Evolutionary conservation across 2,113 vertebrate species (phyloP), one percentile per base, ranked within the genome.

Genomic region (Pygoscelis antarcticus): DNA sequence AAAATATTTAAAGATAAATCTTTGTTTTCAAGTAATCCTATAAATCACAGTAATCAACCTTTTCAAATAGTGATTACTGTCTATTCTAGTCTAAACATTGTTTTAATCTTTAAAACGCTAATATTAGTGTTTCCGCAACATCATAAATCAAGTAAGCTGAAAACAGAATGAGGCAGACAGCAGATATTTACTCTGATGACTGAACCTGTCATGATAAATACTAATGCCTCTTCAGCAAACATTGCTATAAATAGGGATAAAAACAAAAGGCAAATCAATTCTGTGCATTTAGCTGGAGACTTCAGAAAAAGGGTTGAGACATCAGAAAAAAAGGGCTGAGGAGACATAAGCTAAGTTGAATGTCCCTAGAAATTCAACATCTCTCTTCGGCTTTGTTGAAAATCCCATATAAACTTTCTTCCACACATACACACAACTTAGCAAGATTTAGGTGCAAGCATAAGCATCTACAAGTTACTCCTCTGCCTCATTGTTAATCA

Each of bases 51-150:
- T 55, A 77, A 68, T 95, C 83, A 96, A 92, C 47, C 58, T 97
- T 98, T 96, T 96, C 84, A 94, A 90, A 90, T 52, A 80, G 71
- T 77, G 64, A 94, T 97, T 90, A 94, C 27, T 82, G 86, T 83
- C 81, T 83, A 27, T 92, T 80, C 84, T 80, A 81, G 77, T 96
- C 93, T 57, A 89, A 97, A 93, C 87, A 83, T 92, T 92, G 65
- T 91, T 87, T 97, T 96, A 93, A 94, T 96, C 46, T 96, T 97
- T 92, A 93, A 93, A 97, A 93, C 38, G 77, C 76, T 96, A 90
- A 68, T 88, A 80, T 82, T 81, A 68, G 54, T 78, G 32, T 90
- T 97, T 77, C 81, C 40, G 42, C 44, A 96, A 72, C 36, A 83
- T 87, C 79, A 90, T 97, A 85, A 96, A 91, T 89, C 94, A 97